Conservation (phyloP, 2,113 vertebrate genomes). For the Colinus virginianus region DNA sequence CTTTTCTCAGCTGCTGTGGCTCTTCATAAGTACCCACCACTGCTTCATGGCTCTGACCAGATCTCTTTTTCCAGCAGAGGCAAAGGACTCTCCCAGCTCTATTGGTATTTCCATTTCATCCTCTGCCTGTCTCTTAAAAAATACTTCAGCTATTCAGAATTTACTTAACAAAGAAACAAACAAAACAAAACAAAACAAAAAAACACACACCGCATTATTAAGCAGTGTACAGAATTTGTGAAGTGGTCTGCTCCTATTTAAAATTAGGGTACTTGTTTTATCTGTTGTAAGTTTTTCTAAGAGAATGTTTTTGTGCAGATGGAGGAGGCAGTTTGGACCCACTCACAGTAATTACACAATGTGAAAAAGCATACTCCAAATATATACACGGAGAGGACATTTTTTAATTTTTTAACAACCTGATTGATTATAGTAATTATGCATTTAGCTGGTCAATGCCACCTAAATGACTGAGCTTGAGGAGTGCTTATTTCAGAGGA, state of each 20-base stretch:
- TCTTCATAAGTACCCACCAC: neutral
- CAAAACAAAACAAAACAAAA: neutral
- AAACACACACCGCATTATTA: neutral
- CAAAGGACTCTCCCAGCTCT: neutral
- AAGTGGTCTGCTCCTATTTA: neutral
- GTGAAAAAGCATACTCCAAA: neutral
- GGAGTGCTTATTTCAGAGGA: slow-evolving; percentile 16
- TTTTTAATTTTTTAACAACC: neutral
- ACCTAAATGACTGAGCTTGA: slow-evolving; percentile 17
- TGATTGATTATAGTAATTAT: slow-evolving; percentile 49
- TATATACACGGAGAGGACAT: neutral
- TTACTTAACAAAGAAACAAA: neutral
- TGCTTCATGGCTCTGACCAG: accelerated
- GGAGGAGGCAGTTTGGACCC: neutral
- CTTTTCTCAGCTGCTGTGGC: neutral
- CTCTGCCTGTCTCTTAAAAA: neutral
- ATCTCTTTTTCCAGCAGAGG: neutral
- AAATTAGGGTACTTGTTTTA: neutral
- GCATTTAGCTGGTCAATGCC: slow-evolving; percentile 37
- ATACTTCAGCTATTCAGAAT: neutral
- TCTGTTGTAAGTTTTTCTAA: neutral
- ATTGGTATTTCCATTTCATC: neutral
- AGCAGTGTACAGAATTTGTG: neutral
- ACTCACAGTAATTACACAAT: neutral
- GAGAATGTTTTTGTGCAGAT: neutral